Conservation (phyloP, 2,797 vertebrate genomes). For the Antennarius maculatus region DNA sequence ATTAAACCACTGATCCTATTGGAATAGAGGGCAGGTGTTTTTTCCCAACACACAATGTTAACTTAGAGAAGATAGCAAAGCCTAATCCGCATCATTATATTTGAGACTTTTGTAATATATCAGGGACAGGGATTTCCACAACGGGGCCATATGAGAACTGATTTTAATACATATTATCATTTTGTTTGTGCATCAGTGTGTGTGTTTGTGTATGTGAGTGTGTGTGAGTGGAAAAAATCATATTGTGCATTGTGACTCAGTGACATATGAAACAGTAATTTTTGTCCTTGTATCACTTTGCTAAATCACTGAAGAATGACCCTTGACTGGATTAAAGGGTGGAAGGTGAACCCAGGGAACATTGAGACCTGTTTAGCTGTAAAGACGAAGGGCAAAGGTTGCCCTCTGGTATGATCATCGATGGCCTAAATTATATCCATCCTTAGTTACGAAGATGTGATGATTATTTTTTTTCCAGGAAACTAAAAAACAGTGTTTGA, state of each 20-base stretch:
- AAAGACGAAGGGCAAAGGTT: conserved; percentile 58
- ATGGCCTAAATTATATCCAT: conserved; percentile 81
- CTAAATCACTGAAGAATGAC: conserved; percentile 82
- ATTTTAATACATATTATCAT: conserved; percentile 45
- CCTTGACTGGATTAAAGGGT: conserved; percentile 56
- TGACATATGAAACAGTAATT: conserved; percentile 84
- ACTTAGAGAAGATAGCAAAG: conserved; percentile 86
- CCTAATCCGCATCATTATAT: conserved; percentile 86
- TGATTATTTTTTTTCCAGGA: conserved; percentile 80
- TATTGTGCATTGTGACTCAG: conserved; percentile 75
- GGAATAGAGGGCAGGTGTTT: conserved; percentile 87
- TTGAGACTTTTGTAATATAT: conserved; percentile 85
- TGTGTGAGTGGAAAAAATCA: conserved; percentile 49
- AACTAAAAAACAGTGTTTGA: conserved; percentile 68
- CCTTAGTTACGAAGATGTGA: conserved; percentile 67
- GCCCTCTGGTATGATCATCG: conserved; percentile 71
- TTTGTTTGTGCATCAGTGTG: conserved; percentile 32
- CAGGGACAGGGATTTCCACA: conserved; percentile 76
- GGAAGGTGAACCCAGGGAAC: conserved; percentile 35
- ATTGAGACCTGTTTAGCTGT: conserved; percentile 25
- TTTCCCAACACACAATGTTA: conserved; percentile 82
- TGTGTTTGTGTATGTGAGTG: conserved; percentile 18
- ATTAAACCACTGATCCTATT: conserved; percentile 92
- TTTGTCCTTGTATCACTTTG: conserved; percentile 79
- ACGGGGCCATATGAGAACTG: conserved; percentile 58